phyloP scores from a whole-genome alignment of 2,888 invertebrate species.

The Phalangium opilio region DNA sequence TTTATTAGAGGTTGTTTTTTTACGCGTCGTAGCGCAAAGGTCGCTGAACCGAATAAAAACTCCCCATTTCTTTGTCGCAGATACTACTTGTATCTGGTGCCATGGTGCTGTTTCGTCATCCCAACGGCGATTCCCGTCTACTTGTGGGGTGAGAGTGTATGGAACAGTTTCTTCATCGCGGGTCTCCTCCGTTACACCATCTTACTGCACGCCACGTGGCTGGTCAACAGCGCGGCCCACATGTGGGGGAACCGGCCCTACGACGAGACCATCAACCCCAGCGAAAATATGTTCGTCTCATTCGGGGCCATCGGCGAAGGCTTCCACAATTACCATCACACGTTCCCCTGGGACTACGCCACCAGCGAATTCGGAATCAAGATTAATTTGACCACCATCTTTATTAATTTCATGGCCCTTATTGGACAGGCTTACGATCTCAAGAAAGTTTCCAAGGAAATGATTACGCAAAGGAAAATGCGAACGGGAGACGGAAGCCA shows the following conservation, averaged over 20 bases:
- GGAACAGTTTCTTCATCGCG: conserved; percentile 65
- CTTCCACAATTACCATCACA: conserved; percentile 6
- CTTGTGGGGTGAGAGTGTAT: conserved; percentile 62
- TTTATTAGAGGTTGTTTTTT: too few relatives aligned
- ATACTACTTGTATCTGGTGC: conserved; percentile 31
- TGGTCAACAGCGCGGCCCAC: conserved; percentile 36
- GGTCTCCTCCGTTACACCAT: conserved; percentile 60
- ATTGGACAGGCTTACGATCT: conserved; percentile 31
- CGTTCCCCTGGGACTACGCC: conserved; percentile 4
- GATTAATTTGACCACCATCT: conserved; percentile 30
- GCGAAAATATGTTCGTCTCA: conserved; percentile 15
- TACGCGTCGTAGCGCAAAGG: too few relatives aligned
- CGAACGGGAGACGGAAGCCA: conserved; percentile 31
- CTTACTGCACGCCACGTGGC: conserved; percentile 38
- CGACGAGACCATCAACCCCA: conserved; percentile 34
- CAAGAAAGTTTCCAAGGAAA: conserved; percentile 26
- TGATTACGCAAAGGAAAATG: conserved; percentile 25
- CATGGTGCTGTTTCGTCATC: conserved; percentile 32
- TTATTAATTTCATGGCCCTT: conserved; percentile 31
- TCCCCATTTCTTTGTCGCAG: conserved; percentile 18
- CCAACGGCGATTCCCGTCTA: conserved; percentile 61
- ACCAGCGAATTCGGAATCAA: conserved; percentile 28
- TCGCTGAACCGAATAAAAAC: too few relatives aligned
- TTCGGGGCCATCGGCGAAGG: conserved; percentile 3
- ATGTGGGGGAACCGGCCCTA: conserved; percentile 36